A percentile compares a stretch with the other conserved stretches of the same genome.
These are phyloP conservation scores for Ridgeia piscesae DNA, from an alignment of 1,140 invertebrate genomes.

Conservation along the genomic window DNA sequence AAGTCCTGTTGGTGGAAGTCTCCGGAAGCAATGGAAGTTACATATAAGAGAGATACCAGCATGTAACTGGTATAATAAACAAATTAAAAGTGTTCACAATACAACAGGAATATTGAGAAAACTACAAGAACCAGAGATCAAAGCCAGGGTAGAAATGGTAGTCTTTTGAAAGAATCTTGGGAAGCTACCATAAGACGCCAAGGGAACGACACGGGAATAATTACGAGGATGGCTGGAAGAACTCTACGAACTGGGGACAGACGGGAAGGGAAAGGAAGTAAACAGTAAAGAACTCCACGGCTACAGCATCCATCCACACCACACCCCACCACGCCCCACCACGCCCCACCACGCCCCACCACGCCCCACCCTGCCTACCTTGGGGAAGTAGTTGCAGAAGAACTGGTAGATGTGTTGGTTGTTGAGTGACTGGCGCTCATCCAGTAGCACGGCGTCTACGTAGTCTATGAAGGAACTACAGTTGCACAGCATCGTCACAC, in stretches of 20 bases:
- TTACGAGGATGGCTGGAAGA: background rate
- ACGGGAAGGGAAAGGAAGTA: background rate
- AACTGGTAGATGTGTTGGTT: conserved; percentile 80
- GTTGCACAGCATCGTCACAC: conserved; percentile 74
- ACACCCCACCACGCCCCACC: background rate
- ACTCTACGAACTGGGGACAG: background rate
- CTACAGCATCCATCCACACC: background rate
- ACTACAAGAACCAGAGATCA: background rate
- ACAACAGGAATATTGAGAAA: no score
- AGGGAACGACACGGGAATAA: background rate
- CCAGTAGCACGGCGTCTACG: conserved; percentile 76
- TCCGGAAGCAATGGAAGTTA: no score
- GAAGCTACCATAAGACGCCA: no score
- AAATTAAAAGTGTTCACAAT: no score
- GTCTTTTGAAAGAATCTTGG: no score
- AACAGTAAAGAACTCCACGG: background rate
- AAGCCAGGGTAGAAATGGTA: background rate
- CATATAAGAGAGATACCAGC: no score
- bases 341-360: no score
- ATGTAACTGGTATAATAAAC: no score
- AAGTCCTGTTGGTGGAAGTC: background rate
- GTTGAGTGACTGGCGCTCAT: conserved; percentile 76
- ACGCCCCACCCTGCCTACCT: conserved; percentile 59
- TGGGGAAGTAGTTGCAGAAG: conserved; percentile 79
- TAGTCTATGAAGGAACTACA: conserved; percentile 81